Base-by-base conservation (phyloP, 2,113 vertebrate species). In the Periophthalmus modestus region DNA sequence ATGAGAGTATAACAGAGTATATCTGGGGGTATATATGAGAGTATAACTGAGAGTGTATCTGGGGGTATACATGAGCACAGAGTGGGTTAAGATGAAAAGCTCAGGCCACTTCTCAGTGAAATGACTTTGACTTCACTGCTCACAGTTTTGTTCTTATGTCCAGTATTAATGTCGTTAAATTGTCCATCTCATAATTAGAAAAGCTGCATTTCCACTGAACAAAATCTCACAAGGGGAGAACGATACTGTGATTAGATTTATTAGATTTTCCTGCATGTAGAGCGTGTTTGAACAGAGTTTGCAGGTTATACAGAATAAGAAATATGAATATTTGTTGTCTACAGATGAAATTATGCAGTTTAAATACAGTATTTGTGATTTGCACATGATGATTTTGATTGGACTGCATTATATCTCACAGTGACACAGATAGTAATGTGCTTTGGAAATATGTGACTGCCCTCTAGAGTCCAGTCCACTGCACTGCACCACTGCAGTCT, bases 401-500 rank as follows among this genome's bases (percentile, higher is more conserved):
- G 5, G 18, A 52, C 4, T 52, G 16, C 48, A 52, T 19, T 52
- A 19, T 52, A 21, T 55, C 52, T 55, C 21, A 19, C 52, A 55
- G 52, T 2, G 7, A 19, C 10, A 55, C 52, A 55, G 7, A 55
- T 21, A 55, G 19, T 7, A 55, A 18, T n/a, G 52, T 21, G 52
- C 19, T 55, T n/a, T 21, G 52, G 19, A 55, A 52, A 52, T 52
- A 52, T 6, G 73, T n/a, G 79, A 47, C 68, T 85, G 87, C 86
- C 89, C 83, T 84, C 89, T 90, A 80, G 88, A 86, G 89, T 83
- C 71, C 59, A 24, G 16, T 48, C 48, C 62, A 80, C 65, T 70
- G 68, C 73, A 89, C 66, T 74, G 67, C 73, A 88, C 68, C 36
- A 74, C 82, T 21, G 7, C 54, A 57, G 71, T 58, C 69, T 33